These are phyloP conservation scores for Phalacrocorax brasilianus DNA, from an alignment of 2,113 vertebrate species.

Conservation along the genomic window DNA sequence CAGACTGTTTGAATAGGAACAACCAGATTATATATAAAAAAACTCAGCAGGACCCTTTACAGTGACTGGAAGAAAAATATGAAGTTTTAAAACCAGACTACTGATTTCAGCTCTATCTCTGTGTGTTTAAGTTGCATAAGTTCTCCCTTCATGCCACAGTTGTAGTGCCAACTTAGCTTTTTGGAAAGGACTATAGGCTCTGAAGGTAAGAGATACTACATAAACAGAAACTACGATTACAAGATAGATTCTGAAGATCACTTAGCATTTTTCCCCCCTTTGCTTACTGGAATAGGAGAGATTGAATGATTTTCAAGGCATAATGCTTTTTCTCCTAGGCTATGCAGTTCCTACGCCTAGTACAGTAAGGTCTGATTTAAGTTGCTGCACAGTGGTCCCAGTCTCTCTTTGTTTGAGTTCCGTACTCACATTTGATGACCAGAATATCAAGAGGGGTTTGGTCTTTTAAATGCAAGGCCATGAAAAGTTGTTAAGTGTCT, in stretches of 20 bases:
- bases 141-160: not conserved
- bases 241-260: not conserved
- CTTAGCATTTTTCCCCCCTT: not conserved
- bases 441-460: not conserved
- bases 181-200: not conserved
- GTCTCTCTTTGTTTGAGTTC: not conserved
- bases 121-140: not conserved
- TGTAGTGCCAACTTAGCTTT: not conserved
- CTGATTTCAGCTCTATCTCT: not conserved
- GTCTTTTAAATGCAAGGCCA: not conserved
- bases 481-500: not conserved
- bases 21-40: not conserved
- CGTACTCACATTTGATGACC: not conserved
- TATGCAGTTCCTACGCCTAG: not conserved
- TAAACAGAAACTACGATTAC: not conserved
- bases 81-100: not conserved
- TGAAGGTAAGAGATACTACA: not conserved
- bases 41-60: not conserved
- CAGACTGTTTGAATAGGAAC: not conserved
- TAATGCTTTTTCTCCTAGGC: not conserved
- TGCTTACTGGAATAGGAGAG: not conserved
- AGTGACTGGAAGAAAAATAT: not conserved
- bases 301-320: not conserved
- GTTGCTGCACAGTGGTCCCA: not conserved
- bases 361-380: not conserved